phyloP scores from a whole-genome alignment of 1,140 invertebrate species.

The Euwallacea similis region DNA sequence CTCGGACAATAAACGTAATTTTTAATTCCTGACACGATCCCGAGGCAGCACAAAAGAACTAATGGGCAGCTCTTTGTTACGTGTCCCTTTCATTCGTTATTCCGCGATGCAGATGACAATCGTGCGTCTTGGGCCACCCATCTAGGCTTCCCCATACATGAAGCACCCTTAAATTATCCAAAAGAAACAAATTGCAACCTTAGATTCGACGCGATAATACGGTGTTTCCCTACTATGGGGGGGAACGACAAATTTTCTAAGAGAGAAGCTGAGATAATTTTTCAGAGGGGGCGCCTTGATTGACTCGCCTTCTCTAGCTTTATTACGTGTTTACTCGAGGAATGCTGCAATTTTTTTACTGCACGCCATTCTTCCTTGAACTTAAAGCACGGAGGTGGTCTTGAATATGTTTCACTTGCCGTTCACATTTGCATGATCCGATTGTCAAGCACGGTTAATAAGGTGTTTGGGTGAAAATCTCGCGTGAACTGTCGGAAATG shows the following conservation, averaged over 20 bases:
- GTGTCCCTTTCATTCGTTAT: slow-evolving; percentile 1
- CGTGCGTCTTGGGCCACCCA: neutral
- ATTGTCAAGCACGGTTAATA: slow-evolving; percentile 28
- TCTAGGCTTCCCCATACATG: neutral
- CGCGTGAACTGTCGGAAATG: slow-evolving; percentile 16
- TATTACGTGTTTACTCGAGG: neutral
- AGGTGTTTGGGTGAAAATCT: slow-evolving; percentile 29
- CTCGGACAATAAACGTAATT: slow-evolving; percentile 11
- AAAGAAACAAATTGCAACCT: slow-evolving; percentile 22
- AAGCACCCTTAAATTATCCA: slow-evolving; percentile 20
- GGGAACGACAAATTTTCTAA: slow-evolving; percentile 17
- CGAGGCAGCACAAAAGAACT: slow-evolving; percentile 2
- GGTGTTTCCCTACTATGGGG: slow-evolving; percentile 7
- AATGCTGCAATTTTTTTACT: neutral
- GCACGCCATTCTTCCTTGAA: neutral
- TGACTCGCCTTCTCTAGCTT: neutral
- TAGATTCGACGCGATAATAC: slow-evolving; percentile 14
- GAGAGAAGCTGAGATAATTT: slow-evolving; percentile 21
- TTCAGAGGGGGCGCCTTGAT: slow-evolving; percentile 9
- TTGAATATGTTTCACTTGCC: slow-evolving; percentile 11
- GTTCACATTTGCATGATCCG: slow-evolving; percentile 16
- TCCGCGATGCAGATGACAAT: slow-evolving; percentile 6
- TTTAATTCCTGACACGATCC: slow-evolving; percentile 14
- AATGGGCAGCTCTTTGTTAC: slow-evolving; percentile 14
- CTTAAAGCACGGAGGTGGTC: slow-evolving; percentile 9